Percentiles rank a stretch among this genome's conserved stretches.
Conservation (phyloP, 2,888 invertebrate species). For the Margaritifera margaritifera region DNA sequence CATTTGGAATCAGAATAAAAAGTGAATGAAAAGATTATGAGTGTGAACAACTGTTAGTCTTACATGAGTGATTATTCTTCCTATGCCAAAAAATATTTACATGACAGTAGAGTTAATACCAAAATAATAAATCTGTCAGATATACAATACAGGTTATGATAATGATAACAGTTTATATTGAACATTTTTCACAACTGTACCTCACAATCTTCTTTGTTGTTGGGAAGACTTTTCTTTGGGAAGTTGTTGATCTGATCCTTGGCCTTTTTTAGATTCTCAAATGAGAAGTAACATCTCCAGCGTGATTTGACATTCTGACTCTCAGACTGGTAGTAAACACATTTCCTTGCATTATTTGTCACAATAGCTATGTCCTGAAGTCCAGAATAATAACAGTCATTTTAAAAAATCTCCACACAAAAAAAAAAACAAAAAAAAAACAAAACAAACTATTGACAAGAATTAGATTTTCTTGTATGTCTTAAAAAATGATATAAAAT, state of each 20-base stretch:
- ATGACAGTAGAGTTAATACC: too few species aligned
- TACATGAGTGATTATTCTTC: too few species aligned
- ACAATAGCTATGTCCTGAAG: constrained; percentile 68
- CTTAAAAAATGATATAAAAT: background rate
- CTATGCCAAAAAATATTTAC: too few species aligned
- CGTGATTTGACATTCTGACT: constrained; percentile 69
- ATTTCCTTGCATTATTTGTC: constrained; percentile 65
- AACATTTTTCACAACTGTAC: constrained; percentile 37
- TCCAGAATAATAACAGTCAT: constrained; percentile 1
- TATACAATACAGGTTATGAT: too few species aligned
- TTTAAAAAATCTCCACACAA: background rate
- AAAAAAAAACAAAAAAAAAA: background rate
- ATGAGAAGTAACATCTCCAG: constrained; percentile 63
- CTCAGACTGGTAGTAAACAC: constrained; percentile 63
- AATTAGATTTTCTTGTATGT: background rate
- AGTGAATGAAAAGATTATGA: too few species aligned
- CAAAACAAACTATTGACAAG: background rate
- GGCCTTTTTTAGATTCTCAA: constrained; percentile 33
- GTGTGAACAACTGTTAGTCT: too few species aligned
- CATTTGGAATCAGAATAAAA: too few species aligned
- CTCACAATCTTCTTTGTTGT: constrained; percentile 66
- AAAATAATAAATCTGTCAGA: too few species aligned
- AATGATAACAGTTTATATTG: too few species aligned
- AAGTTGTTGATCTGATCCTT: constrained; percentile 24
- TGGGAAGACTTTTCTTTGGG: constrained; percentile 51